These are phyloP conservation scores for Scaptomyza pallida DNA, from an alignment of 1,140 invertebrate species.

Conservation along the genomic window DNA sequence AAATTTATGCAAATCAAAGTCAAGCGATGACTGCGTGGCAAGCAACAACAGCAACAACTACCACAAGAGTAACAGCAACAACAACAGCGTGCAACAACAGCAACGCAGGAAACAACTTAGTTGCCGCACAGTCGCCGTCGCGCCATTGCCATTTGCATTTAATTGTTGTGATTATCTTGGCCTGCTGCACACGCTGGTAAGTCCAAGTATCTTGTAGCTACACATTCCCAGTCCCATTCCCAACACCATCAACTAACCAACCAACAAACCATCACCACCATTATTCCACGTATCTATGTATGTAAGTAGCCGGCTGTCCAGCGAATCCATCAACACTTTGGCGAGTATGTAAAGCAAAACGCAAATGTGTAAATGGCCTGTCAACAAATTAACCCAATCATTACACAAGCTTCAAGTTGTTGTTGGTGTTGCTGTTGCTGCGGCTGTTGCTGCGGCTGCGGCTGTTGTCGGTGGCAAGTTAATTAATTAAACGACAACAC, in stretches of 20 bases:
- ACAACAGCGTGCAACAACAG: constrained; percentile 40
- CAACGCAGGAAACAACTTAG: constrained; percentile 39
- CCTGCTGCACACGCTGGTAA: constrained; percentile 81
- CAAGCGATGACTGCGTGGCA: constrained; percentile 69
- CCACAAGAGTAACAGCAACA: constrained; percentile 43
- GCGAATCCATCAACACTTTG: constrained; percentile 65
- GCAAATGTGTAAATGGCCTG: constrained; percentile 66
- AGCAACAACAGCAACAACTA: constrained; percentile 59
- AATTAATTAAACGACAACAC: constrained; percentile 76
- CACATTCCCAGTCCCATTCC: not conserved
- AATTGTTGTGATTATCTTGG: constrained; percentile 84
- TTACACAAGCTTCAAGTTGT: constrained; percentile 30
- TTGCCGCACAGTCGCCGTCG: constrained; percentile 53
- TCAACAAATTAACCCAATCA: constrained; percentile 76
- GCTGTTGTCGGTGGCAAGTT: constrained; percentile 57
- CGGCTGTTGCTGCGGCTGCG: constrained; percentile 39
- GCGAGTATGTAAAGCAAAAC: constrained; percentile 64
- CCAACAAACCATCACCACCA: constrained; percentile 6
- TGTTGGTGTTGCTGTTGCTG: constrained; percentile 23
- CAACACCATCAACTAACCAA: not conserved
- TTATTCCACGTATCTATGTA: constrained; percentile 4
- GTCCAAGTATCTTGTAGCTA: constrained; percentile 45
- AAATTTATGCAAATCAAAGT: constrained; percentile 78
- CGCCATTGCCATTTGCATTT: constrained; percentile 80
- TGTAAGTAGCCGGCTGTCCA: constrained; percentile 22